Evolutionary conservation across 1,140 invertebrate species (phyloP), one percentile per base, ranked within the genome.

Genomic region (Prorops nasuta): DNA sequence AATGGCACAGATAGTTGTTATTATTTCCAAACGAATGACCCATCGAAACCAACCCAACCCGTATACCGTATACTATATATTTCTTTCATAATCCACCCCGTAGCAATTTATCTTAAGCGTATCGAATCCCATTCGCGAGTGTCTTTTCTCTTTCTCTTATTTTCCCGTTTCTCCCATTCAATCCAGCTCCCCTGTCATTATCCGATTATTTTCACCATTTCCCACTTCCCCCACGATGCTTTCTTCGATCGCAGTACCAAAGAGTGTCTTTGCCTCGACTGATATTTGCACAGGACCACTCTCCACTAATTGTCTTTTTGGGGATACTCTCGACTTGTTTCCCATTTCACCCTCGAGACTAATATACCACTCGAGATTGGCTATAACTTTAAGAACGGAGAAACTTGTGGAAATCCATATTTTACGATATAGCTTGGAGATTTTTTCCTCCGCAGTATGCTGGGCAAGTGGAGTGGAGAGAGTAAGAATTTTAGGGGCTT

Each of bases 91-190:
- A 63, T 63, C 60, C 51, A 56, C 56, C 52, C 39, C 44, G 49
- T 56, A 62, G 58, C 60, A 59, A 63, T 62, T 58, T 59, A 63
- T 63, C 59, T 55, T 36, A 37, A 52, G 49, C 56, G 37, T 59
- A 62, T 63, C 60, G 59, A 59, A 58, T 63, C 46, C 38, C 38
- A 20, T 53, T 49, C 43, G 34, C 40, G 49, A 58, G 42, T 46
- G 49, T 32, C 46, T 38, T 28, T 44, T 38, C 37, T 42, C 49
- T 45, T 47, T 24, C 49, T 48, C 46, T 45, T 56, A 56, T 52
- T 52, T 62, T 50, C 34, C 44, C 41, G 44, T 45, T 41, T 44
- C 34, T 36, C 44, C 48, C 49, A 46, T 54, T 50, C 48, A 43
- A 37, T 46, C 15, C 35, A 22, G 32, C 22, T 44, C 38, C 32